These are phyloP conservation scores for Hemicrepidius hirtus DNA, from an alignment of 2,888 invertebrate genomes.

Conservation along the genomic window DNA sequence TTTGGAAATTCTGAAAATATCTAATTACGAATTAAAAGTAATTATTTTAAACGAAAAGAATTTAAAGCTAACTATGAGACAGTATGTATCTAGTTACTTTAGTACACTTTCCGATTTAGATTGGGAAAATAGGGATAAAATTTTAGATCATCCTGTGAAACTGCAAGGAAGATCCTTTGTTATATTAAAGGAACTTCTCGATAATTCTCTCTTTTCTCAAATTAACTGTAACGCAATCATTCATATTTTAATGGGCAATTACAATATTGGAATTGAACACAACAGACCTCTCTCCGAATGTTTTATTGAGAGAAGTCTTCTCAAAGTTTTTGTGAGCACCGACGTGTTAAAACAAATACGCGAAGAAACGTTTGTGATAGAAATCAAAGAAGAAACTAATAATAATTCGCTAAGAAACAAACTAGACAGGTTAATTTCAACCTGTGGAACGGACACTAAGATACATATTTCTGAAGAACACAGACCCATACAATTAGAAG, in stretches of 20 bases:
- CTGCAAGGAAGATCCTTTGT: slow-evolving; percentile 2
- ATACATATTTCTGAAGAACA: background rate
- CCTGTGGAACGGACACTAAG: background rate
- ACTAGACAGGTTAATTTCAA: background rate
- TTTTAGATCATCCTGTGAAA: background rate
- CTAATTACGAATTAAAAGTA: background rate
- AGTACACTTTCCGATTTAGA: background rate
- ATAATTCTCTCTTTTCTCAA: background rate
- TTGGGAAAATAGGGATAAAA: background rate
- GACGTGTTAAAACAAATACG: too few species aligned
- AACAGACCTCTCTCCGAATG: background rate
- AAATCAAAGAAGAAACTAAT: too few species aligned
- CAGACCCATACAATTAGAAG: background rate
- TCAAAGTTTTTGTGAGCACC: background rate
- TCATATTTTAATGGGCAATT: background rate
- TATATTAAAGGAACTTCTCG: too few species aligned
- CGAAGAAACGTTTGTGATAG: too few species aligned
- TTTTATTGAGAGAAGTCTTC: background rate
- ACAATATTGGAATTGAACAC: slow-evolving; percentile 7
- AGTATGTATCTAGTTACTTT: background rate
- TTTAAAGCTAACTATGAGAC: background rate
- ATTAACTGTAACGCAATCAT: slow-evolving; percentile 2
- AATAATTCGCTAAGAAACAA: too few species aligned
- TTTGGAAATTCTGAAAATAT: slow-evolving; percentile 5
- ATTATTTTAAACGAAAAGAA: background rate